Conservation (phyloP, 1,140 invertebrate species). For the Mamestra configurata region DNA sequence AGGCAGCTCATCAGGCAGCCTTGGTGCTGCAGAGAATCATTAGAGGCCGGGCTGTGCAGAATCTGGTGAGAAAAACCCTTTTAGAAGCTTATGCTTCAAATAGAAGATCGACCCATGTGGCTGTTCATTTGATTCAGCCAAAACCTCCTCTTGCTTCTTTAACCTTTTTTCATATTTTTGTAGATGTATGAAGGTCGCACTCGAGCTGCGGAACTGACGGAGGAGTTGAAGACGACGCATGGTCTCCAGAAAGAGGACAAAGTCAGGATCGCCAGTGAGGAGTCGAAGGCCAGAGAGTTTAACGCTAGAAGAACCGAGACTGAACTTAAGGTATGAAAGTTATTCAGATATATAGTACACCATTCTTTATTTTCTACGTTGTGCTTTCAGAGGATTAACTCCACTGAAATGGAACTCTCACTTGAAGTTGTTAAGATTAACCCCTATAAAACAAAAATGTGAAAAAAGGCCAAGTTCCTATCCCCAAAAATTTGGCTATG, state of each 20-base stretch:
- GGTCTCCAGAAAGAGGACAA: constrained; percentile 88
- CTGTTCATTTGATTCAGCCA: too few species aligned
- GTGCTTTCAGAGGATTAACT: too few species aligned
- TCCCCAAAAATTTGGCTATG: too few species aligned
- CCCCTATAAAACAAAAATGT: too few species aligned
- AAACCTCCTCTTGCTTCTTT: too few species aligned
- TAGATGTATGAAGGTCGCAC: constrained; percentile 92
- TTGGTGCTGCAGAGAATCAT: constrained; percentile 90
- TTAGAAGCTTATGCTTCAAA: too few species aligned
- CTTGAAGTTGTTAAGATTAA: too few species aligned
- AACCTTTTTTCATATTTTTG: background rate
- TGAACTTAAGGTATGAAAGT: constrained; percentile 71
- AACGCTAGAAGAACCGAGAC: constrained; percentile 66
- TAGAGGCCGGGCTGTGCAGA: constrained; percentile 91
- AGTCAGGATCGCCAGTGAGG: constrained; percentile 80
- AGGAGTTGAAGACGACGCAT: constrained; percentile 90
- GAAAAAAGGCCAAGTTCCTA: too few species aligned
- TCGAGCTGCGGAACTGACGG: constrained; percentile 90
- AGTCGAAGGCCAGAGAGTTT: constrained; percentile 72
- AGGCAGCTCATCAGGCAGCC: constrained; percentile 88
- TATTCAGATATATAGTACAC: too few species aligned
- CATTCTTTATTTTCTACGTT: too few species aligned
- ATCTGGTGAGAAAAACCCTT: constrained; percentile 89
- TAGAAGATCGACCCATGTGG: too few species aligned
- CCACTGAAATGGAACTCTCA: too few species aligned